Base-by-base conservation (phyloP, 1,140 invertebrate species). In the Sycophila sp. region DNA sequence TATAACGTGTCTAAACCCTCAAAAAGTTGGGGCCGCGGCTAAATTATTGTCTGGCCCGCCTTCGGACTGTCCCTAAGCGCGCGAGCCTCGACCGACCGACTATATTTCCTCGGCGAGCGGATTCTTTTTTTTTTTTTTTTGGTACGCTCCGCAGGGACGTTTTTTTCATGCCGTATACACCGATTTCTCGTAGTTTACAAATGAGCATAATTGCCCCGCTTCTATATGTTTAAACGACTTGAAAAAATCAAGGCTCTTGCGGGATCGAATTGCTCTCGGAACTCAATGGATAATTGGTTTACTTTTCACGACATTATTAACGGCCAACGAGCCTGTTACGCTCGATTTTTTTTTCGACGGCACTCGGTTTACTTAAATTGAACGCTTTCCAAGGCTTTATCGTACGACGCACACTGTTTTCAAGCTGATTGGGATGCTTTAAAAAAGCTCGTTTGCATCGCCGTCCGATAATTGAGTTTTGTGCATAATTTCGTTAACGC, bases 1-100 rank as follows among this genome's bases (percentile, higher is more conserved):
- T n/a, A n/a, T 82, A 81, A 82, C 80, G 78, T 75, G 81, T 68
- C 73, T 67, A 79, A 78, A 76, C 71, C 74, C 45, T 58, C 53
- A 13, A 64, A 75, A 75, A 69, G 45, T 32, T 26, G 42, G 19
- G 40, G 47, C 55, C 19, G 47, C 60, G 42, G 73, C 24, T 72
- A 75, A 78, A 77, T 71, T 78, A 71, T 77, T 51, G 73, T 75
- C 69, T 4, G 8, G 22, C 13, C 13, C 4, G n/a, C 49, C 47
- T 69, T 59, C 42, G 71, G 40, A 28, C 34, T 22, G 22, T 51
- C 70, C 22, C 24, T 38, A 47, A 26, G 36, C 34, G 58, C 32
- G n/a, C 32, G 30, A 19, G 10, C 49, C 19, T 4, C 67, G 45
- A 45, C 63, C 60, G 66, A 62, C 67, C 58, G 75, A 60, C 74